These are phyloP conservation scores for Boloria euphrosyne DNA, from an alignment of 2,888 invertebrate species.

Conservation along the genomic window DNA sequence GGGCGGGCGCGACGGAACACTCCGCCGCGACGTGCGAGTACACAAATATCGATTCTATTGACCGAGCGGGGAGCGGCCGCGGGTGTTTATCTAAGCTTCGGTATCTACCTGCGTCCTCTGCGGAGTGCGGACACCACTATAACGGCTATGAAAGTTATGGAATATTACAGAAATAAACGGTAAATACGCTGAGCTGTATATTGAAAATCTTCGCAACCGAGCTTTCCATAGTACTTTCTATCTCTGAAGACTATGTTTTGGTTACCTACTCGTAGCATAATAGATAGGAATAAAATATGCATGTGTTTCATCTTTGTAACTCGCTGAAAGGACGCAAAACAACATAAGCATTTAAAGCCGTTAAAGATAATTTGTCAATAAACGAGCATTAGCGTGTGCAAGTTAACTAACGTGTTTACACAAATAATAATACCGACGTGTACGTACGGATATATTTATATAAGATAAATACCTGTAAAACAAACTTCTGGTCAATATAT, in stretches of 20 bases:
- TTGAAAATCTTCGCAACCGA: too few relatives aligned
- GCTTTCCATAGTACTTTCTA: background rate
- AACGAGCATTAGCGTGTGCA: constrained; percentile 16
- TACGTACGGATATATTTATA: background rate
- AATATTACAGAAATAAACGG: too few relatives aligned
- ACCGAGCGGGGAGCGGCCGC: constrained; percentile 15
- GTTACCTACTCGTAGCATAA: background rate
- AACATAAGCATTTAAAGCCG: background rate
- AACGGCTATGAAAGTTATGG: too few relatives aligned
- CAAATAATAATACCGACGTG: background rate
- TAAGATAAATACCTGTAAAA: constrained; percentile 87
- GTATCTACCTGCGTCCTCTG: background rate
- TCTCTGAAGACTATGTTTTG: background rate
- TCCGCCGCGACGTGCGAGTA: constrained; percentile 15
- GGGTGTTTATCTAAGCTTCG: constrained; percentile 16
- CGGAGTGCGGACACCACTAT: background rate
- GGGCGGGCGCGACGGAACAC: constrained; percentile 38
- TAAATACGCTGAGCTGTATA: too few relatives aligned
- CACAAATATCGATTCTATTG: constrained; percentile 32
- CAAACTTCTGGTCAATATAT: constrained; percentile 97
- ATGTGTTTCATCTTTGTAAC: background rate
- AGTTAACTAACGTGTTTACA: constrained; percentile 16
- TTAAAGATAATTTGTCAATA: constrained; percentile 11
- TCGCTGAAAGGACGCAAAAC: constrained; percentile 5
- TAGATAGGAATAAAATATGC: background rate